These are phyloP conservation scores for Rhinopomastus cyanomelas DNA, from an alignment of 2,113 vertebrate genomes.

Conservation along the genomic window DNA sequence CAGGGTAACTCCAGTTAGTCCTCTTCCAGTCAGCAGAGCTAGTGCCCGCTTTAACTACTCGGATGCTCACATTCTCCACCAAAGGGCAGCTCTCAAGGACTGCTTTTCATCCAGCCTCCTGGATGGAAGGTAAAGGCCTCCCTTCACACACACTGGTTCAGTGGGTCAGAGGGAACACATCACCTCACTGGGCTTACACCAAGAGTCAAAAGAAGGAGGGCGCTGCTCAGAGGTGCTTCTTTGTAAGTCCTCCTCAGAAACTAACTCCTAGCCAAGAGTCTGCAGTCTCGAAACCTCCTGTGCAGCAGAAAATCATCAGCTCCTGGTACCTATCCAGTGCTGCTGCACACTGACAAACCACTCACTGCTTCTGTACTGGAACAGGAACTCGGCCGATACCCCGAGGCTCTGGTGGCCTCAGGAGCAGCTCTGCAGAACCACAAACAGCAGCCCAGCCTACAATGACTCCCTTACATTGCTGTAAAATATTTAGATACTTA, in stretches of 20 bases:
- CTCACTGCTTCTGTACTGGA: neutral
- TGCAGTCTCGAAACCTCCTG: neutral
- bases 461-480: neutral
- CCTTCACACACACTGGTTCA: accelerated
- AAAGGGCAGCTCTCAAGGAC: neutral
- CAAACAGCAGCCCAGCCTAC: neutral
- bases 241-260: neutral
- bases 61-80: neutral
- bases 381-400: neutral
- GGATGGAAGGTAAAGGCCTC: neutral
- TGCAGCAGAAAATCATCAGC: neutral
- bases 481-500: neutral
- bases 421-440: neutral
- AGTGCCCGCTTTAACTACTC: neutral
- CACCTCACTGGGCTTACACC: neutral
- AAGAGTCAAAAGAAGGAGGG: accelerated
- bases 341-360: neutral
- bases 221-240: neutral
- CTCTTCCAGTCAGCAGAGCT: neutral
- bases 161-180: neutral
- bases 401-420: no score
- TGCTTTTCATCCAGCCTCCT: neutral
- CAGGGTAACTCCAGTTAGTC: neutral
- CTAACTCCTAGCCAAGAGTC: neutral
- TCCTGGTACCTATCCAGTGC: neutral